Conservation (phyloP, 2,113 vertebrate genomes). For the Pontoporia blainvillei region DNA sequence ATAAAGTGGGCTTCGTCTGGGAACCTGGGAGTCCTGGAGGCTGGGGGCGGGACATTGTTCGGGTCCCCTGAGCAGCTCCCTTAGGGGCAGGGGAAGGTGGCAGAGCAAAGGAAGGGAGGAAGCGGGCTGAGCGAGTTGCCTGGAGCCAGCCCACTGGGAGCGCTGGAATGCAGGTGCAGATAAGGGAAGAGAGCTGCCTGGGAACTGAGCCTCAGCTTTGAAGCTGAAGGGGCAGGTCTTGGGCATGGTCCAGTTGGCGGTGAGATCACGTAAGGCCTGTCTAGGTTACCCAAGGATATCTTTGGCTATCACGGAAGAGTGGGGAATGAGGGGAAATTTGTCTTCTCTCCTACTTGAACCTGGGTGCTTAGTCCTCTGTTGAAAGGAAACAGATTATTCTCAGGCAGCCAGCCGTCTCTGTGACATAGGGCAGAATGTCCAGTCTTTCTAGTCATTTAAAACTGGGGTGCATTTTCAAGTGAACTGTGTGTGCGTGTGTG, state of each 20-base stretch:
- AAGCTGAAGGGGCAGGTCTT: not conserved
- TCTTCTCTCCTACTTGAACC: not conserved
- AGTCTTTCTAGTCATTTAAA: not conserved
- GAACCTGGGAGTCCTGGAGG: not conserved
- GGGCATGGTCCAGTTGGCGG: not conserved
- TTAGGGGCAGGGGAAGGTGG: not conserved
- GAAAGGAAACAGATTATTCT: not conserved
- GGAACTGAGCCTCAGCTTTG: not conserved
- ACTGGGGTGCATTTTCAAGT: not conserved
- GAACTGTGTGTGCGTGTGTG: not conserved
- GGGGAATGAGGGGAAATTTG: not conserved
- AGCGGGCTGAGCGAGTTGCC: not conserved
- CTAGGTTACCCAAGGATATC: not conserved
- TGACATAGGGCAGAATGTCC: not conserved
- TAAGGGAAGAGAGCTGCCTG: not conserved
- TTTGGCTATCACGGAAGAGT: not conserved
- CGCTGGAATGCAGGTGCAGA: not conserved
- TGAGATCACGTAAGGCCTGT: not conserved
- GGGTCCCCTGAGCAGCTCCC: not conserved
- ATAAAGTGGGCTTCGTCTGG: not conserved
- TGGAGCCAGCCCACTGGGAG: not conserved
- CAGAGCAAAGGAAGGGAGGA: not conserved
- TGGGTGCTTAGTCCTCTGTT: not conserved
- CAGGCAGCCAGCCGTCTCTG: not conserved
- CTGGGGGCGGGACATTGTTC: not conserved